These are phyloP conservation scores for Hymenopus coronatus DNA, from an alignment of 2,888 invertebrate species.

Conservation along the genomic window DNA sequence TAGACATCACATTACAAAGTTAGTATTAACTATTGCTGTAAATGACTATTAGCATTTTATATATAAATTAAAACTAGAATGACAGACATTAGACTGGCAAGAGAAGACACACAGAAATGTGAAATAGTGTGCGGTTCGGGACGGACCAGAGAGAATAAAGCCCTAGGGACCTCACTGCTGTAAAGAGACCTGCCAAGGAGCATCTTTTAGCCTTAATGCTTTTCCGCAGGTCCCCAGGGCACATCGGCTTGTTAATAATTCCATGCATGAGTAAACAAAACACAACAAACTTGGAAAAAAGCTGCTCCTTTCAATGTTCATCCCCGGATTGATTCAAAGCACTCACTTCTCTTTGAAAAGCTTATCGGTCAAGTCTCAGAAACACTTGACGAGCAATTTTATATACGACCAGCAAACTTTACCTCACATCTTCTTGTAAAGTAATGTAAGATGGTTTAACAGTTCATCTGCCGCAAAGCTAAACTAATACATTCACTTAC, in stretches of 20 bases:
- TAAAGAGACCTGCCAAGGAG: too few species aligned
- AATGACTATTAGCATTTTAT: too few species aligned
- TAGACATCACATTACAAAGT: too few species aligned
- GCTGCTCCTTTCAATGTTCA: background rate
- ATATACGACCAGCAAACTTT: too few species aligned
- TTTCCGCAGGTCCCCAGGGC: background rate
- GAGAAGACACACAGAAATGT: too few species aligned
- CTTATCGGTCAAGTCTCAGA: background rate
- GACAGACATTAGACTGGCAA: too few species aligned
- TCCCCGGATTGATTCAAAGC: background rate
- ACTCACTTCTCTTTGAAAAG: background rate
- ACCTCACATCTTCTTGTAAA: too few species aligned
- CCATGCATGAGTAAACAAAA: background rate
- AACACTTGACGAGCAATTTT: background rate
- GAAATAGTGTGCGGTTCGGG: background rate
- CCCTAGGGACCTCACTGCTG: background rate
- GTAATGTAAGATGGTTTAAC: too few species aligned
- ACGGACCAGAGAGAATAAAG: background rate
- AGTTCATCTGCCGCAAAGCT: too few species aligned
- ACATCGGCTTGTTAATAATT: background rate
- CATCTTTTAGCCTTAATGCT: background rate
- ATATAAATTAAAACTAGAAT: too few species aligned
- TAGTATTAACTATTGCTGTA: too few species aligned
- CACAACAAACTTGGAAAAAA: background rate
- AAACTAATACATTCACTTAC: too few species aligned